These are phyloP conservation scores for Tretioscincus oriximinensis DNA, from an alignment of 2,113 vertebrate species.

Conservation along the genomic window DNA sequence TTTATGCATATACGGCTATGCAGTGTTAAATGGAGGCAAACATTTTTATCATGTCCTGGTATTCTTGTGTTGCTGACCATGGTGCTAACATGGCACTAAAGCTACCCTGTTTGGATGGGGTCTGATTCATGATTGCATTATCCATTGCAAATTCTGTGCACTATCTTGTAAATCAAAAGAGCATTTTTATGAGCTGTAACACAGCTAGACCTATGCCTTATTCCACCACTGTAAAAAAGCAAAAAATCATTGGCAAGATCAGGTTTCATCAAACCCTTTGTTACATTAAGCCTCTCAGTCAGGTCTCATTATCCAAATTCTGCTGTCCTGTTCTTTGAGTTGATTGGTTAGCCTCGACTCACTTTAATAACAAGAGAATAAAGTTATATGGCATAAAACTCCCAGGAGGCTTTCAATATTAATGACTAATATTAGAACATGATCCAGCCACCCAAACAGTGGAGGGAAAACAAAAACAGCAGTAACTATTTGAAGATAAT, in stretches of 20 bases:
- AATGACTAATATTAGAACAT: conserved; percentile 5
- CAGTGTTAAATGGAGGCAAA: too few species aligned
- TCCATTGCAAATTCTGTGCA: not conserved
- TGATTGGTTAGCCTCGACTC: conserved; percentile 10
- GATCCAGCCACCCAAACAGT: conserved; percentile 4
- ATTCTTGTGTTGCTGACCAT: too few species aligned
- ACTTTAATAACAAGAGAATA: not conserved
- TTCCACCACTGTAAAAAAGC: conserved; percentile 2
- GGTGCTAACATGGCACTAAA: too few species aligned
- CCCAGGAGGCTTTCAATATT: not conserved
- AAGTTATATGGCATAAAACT: not conserved
- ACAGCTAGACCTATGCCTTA: not conserved
- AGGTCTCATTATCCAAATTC: conserved; percentile 11
- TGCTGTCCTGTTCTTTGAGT: not conserved
- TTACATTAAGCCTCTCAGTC: conserved; percentile 16
- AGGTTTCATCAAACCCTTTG: conserved; percentile 8
- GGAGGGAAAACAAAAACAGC: not conserved
- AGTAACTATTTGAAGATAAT: not conserved
- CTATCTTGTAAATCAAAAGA: not conserved
- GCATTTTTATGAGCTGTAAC: not conserved
- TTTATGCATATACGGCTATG: too few species aligned
- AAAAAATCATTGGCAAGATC: not conserved
- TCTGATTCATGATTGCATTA: not conserved
- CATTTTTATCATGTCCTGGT: too few species aligned
- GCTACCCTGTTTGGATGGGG: too few species aligned